A percentile compares a stretch with the other conserved stretches of the same genome.
phyloP scores from a whole-genome alignment of 2,888 invertebrate species.

The Cenopis cana region DNA sequence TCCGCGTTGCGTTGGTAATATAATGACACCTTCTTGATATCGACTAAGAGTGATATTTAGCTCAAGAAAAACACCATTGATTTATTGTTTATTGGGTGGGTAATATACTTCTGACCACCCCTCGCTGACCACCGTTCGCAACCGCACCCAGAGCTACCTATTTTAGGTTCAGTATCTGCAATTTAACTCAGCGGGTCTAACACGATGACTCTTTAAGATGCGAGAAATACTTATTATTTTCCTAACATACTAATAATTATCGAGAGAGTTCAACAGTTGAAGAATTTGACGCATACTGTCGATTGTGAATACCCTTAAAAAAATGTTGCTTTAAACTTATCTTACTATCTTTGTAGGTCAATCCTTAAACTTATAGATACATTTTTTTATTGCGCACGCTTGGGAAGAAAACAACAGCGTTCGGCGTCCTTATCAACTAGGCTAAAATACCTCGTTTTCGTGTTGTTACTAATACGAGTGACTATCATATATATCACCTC shows the following conservation, averaged over 20 bases:
- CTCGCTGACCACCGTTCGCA: too few species aligned
- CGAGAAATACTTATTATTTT: background rate
- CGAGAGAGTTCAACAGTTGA: background rate
- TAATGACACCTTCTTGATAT: too few species aligned
- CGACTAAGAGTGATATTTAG: too few species aligned
- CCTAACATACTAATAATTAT: background rate
- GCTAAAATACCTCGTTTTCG: constrained; percentile 33
- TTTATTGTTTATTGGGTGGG: too few species aligned
- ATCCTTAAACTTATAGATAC: too few species aligned
- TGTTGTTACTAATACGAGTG: constrained; percentile 49
- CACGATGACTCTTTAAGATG: background rate
- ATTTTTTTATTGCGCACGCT: too few species aligned
- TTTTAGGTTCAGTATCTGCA: background rate
- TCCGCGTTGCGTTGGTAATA: too few species aligned
- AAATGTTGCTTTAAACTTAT: too few species aligned
- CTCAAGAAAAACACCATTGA: too few species aligned
- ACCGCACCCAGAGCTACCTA: too few species aligned
- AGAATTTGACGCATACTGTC: background rate
- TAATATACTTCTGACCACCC: too few species aligned
- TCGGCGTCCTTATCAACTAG: constrained; percentile 12
- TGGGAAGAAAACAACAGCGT: background rate
- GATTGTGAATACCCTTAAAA: background rate
- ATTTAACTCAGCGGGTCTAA: background rate
- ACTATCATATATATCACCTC: constrained; percentile 65
- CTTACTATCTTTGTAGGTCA: too few species aligned